A percentile compares a stretch with the other conserved stretches of the same genome.
Evolutionary conservation across 2,797 vertebrate genomes (phyloP).

Genomic region (Merluccius polli): DNA sequence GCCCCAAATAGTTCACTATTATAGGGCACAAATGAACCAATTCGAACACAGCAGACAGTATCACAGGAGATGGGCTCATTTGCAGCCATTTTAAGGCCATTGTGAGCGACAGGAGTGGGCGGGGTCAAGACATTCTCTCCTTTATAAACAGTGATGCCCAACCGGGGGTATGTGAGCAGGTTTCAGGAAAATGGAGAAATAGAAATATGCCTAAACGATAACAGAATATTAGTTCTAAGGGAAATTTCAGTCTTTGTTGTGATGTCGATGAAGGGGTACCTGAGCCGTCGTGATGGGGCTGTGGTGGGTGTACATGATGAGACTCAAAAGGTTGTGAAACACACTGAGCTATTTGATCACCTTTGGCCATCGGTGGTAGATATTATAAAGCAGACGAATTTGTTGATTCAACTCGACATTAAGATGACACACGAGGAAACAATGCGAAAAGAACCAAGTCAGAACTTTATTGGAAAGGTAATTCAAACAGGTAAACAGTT

Average conservation of each 20-base stretch:
- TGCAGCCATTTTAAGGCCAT: neutral
- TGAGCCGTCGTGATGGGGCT: too few species aligned
- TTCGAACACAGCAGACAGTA: neutral
- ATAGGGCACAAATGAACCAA: neutral
- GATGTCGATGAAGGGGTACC: too few species aligned
- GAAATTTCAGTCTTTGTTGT: neutral
- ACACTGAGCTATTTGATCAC: too few species aligned
- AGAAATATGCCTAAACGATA: neutral
- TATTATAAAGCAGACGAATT: too few species aligned
- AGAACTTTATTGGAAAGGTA: conserved; percentile 4
- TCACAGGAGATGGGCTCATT: neutral
- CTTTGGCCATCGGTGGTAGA: neutral
- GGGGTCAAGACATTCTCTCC: neutral
- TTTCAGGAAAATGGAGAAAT: neutral
- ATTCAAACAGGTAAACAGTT: neutral
- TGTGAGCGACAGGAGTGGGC: neutral
- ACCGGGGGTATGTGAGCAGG: neutral
- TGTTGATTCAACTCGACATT: too few species aligned
- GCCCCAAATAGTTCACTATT: neutral
- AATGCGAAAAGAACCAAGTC: neutral
- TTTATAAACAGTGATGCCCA: neutral
- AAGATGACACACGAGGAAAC: too few species aligned
- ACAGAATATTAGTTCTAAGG: neutral
- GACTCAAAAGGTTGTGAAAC: neutral
- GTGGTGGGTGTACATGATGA: too few species aligned